A percentile compares a stretch with the other conserved stretches of the same genome.
Evolutionary conservation across 2,888 invertebrate genomes (phyloP).

Genomic region (Eristalis pertinax): DNA sequence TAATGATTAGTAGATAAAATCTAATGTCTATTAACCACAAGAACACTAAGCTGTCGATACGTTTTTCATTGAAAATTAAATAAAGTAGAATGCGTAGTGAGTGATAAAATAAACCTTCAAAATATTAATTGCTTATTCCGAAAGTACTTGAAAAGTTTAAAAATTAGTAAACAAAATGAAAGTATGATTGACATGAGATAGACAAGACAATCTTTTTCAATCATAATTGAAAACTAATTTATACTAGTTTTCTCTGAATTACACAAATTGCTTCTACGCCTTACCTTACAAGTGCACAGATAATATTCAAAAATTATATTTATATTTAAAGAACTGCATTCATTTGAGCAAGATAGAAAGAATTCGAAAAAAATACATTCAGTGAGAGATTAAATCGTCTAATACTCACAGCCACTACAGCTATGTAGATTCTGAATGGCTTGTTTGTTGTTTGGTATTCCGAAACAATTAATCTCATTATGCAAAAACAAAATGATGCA

Average conservation of each 20-base stretch:
- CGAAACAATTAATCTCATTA: too few relatives aligned
- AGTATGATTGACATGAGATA: neutral
- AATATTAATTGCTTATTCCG: neutral
- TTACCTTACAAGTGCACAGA: neutral
- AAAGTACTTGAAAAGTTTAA: neutral
- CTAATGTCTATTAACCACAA: neutral
- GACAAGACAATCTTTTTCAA: neutral
- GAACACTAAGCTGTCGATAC: neutral
- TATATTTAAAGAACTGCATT: neutral
- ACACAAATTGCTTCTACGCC: neutral
- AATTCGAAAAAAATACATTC: neutral
- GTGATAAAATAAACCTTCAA: neutral
- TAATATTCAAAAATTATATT: neutral
- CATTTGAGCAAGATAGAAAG: too few relatives aligned
- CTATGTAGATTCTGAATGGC: too few relatives aligned
- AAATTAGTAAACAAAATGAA: neutral
- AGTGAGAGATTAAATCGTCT: neutral
- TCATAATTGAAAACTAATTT: neutral
- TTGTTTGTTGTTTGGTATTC: neutral
- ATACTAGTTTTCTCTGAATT: neutral
- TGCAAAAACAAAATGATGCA: neutral
- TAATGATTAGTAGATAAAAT: neutral
- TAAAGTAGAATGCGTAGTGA: neutral
- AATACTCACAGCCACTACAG: neutral
- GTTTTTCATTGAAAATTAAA: slow-evolving; percentile 6